These are phyloP conservation scores for Apamea anceps DNA, from an alignment of 2,888 invertebrate species.

Conservation along the genomic window DNA sequence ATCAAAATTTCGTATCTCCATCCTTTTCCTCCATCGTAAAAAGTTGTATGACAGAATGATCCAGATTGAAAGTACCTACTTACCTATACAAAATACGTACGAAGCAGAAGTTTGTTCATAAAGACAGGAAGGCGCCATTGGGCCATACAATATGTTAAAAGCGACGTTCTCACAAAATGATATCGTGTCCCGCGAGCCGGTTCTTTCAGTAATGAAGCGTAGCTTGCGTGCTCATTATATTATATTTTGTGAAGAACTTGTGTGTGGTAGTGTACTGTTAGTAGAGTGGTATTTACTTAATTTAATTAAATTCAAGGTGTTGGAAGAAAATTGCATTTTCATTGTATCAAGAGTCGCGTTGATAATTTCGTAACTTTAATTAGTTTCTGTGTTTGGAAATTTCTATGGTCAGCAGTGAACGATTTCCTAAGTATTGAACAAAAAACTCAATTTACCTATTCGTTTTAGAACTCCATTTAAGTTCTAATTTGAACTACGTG, in stretches of 20 bases:
- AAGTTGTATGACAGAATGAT: conserved; percentile 29
- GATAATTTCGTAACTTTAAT: neutral
- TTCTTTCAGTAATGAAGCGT: conserved; percentile 51
- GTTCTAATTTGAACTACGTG: neutral
- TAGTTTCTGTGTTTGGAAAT: neutral
- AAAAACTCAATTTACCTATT: neutral
- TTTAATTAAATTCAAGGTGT: no score
- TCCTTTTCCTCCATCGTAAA: conserved; percentile 15
- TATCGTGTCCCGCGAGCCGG: conserved; percentile 36
- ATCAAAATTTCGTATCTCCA: neutral
- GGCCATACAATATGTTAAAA: conserved; percentile 50
- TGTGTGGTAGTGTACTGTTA: conserved; percentile 23
- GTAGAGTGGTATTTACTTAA: neutral
- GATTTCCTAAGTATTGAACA: neutral
- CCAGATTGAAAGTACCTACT: neutral
- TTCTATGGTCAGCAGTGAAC: no score
- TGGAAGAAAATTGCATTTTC: neutral
- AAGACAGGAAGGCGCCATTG: conserved; percentile 53
- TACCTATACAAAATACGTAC: conserved; percentile 24
- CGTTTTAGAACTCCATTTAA: neutral
- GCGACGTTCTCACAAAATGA: conserved; percentile 46
- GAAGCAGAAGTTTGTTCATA: conserved; percentile 47
- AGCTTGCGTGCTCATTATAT: conserved; percentile 50
- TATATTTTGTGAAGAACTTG: conserved; percentile 40
- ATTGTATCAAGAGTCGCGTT: neutral